Evolutionary conservation across 2,797 vertebrate species (phyloP), one percentile per base, ranked within the genome.

Genomic region (Liparis tanakae): DNA sequence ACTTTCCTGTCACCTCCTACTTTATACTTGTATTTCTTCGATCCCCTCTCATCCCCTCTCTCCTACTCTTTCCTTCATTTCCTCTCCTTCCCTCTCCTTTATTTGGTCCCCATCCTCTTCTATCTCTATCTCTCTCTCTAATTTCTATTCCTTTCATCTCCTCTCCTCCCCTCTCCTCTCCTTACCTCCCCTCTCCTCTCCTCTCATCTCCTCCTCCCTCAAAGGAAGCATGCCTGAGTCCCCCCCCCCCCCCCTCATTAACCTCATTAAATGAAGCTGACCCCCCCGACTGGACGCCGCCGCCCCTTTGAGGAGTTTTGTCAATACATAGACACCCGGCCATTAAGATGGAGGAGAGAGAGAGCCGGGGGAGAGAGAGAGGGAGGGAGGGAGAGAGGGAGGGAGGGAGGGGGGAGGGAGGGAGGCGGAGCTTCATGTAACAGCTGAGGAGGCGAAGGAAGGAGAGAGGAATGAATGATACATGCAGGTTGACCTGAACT

Each of bases 311-410:
- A 85, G 75, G 59, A 81, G 79, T 58, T 90, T 82, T 90, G 89
- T 88, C 91, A 91, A 86, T 89, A 91, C 87, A 92, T 90, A 85
- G 86, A 77, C 82, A 83, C 74, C 60, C 34, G 0, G 77, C 82
- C 82, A 91, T 91, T 93, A 92, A 74, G 79, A 63, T 30, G 72
- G 44, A 59, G 70, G 76, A 80, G 72, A 7, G 9, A 55, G 67
- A 70, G 64, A 67, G 73, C 18, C 1, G 17, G 76, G 64, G 76
- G 36, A 79, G 73, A 71, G 78, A 87, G 71, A 59, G 71, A n/a
- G 82, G 25, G 54, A 81, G 25, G 70, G 60, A 77, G 25, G 25
- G 25, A 30, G 25, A 4, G 25, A 30, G 25, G 25, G 36, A 79
- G 73, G 70, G 78, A 87, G 71, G 61, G 71, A n/a, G 82, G 25